Evolutionary conservation across 2,888 invertebrate species (phyloP), one percentile per base, ranked within the genome.

Genomic region (Thecocarcelia acutangulata): DNA sequence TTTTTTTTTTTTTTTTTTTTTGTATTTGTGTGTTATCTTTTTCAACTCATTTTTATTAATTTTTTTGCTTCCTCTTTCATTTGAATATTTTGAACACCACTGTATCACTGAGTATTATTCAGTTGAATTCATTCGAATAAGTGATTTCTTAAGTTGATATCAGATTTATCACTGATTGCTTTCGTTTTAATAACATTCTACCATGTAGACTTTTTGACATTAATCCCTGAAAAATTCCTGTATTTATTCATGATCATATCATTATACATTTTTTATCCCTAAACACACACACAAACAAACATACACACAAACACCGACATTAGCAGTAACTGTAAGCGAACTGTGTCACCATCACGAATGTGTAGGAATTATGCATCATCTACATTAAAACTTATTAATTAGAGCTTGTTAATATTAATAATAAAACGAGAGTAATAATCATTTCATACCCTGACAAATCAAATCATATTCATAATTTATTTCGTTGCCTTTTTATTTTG

Each of bases 341-440:
- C 59, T 42, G 74, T 78, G 70, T 66, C 74, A 82, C n/a, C 52
- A 54, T 74, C 44, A 52, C 42, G 21, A 37, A 50, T 61, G 48
- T 70, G 70, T 66, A 87, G 89, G 89, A 88, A 86, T 88, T 87
- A 88, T 89, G 89, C 89, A 85, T 86, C 86, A 88, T 87, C 85
- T 88, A 85, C 87, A 86, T 87, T 85, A 86, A 88, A 87, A 87
- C 87, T 85, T 89, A 88, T 88, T 88, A 88, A 89, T 88, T 88
- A 87, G 85, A 86, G 87, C 82, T 82, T 78, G 82, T 82, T 82
- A 77, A 74, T 75, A 69, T 66, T 73, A 81, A 78, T 66, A 50
- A 78, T 64, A 69, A 52, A 6, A 19, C 54, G n/a, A 69, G 42
- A 28, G 13, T 50, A 42, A 24, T 77, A 70, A 77, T 70, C 48